Conservation (phyloP, 2,797 vertebrate genomes). For the Eremophila alpestris region DNA sequence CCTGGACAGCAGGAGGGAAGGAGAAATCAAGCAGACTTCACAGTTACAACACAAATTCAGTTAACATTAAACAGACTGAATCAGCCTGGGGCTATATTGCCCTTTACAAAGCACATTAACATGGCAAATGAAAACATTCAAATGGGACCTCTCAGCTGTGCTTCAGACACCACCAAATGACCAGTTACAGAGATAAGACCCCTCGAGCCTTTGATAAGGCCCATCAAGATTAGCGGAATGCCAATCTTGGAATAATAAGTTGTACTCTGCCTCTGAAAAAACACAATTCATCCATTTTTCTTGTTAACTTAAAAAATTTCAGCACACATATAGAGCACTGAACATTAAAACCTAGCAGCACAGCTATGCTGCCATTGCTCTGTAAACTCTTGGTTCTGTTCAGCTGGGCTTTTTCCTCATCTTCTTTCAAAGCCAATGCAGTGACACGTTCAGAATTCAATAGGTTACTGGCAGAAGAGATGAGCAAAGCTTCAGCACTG, state of each 20-base stretch:
- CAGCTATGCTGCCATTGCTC: background rate
- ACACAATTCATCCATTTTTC: background rate
- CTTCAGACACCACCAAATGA: background rate
- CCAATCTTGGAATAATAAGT: background rate
- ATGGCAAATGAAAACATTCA: background rate
- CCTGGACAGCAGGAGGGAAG: background rate
- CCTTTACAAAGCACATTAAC: background rate
- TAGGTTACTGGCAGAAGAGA: background rate
- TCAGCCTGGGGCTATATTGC: background rate
- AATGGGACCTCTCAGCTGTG: background rate
- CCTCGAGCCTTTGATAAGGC: background rate
- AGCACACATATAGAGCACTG: background rate
- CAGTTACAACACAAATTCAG: background rate
- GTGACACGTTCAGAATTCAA: rapidly evolving
- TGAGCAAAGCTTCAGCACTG: background rate
- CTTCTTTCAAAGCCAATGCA: background rate
- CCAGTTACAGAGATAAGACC: background rate
- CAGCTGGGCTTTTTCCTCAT: background rate
- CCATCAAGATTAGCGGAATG: background rate
- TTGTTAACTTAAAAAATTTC: background rate
- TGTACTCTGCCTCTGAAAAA: background rate
- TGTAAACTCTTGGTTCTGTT: background rate
- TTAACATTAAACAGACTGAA: background rate
- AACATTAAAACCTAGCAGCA: background rate
- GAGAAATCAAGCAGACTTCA: background rate